Evolutionary conservation across 2,797 vertebrate genomes (phyloP).

Genomic region (Typhlichthys eigenmanni): DNA sequence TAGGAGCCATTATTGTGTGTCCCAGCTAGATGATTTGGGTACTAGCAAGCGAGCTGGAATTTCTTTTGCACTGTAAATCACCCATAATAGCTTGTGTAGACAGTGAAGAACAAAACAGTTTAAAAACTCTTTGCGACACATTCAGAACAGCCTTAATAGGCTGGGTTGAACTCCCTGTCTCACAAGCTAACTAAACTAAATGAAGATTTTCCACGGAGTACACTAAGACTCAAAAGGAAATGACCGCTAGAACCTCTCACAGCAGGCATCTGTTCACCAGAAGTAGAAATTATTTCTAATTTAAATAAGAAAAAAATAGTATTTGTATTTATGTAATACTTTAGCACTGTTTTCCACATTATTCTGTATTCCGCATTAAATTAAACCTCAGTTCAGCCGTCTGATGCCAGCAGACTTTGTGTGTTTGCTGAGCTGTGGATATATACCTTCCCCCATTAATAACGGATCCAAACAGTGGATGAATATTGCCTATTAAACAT

Average conservation of each 20-base stretch:
- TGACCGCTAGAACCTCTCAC: constrained; percentile 19
- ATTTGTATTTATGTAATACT: constrained; percentile 29
- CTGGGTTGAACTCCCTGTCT: too few species aligned
- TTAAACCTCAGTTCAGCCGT: not conserved
- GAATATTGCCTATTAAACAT: constrained; percentile 27
- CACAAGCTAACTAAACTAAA: not conserved
- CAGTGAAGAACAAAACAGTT: constrained; percentile 18
- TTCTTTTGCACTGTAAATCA: constrained; percentile 4
- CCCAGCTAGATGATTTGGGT: constrained; percentile 32
- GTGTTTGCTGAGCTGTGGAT: constrained; percentile 17
- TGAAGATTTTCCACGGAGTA: constrained; percentile 28
- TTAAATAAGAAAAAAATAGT: constrained; percentile 23
- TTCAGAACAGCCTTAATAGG: too few species aligned
- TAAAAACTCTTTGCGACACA: constrained; percentile 11
- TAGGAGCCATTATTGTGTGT: constrained; percentile 35
- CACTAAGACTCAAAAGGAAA: not conserved
- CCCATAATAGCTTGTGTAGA: constrained; percentile 7
- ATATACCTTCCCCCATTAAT: constrained; percentile 23
- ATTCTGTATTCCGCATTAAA: constrained; percentile 17
- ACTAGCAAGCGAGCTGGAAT: constrained; percentile 1
- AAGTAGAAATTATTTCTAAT: constrained; percentile 7
- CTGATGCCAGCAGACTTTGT: constrained; percentile 14
- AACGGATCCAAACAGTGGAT: constrained; percentile 18
- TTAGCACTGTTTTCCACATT: constrained; percentile 8
- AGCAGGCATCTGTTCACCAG: constrained; percentile 8